Evolutionary conservation across 2,113 vertebrate genomes (phyloP), one percentile per base, ranked within the genome.

Genomic region (Vombatus ursinus): DNA sequence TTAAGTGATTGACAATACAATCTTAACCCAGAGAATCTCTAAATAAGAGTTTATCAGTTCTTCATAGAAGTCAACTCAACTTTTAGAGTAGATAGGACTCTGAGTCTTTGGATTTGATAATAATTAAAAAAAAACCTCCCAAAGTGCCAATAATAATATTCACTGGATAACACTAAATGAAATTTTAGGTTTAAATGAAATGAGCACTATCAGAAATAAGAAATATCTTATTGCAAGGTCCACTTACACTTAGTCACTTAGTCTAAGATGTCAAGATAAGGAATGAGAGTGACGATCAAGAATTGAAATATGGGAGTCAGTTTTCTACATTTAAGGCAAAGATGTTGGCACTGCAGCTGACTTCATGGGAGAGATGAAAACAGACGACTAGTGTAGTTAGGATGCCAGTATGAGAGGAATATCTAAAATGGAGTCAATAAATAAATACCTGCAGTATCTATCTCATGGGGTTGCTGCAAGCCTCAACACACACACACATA

Each of bases 141-240:
- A 94, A 96, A 95, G 89, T 92, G 37, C n/a, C 94, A 44, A 28
- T 94, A 91, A 92, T 93, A 95, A 93, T 94, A 96, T 95, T 92
- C 93, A 84, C 2, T 91, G 28, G 16, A 77, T 84, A 49, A 47
- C 8, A 37, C 25, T 6, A 96, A 92, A 94, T 89, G 47, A 53
- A 94, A 93, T 93, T 84, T 84, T 3, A 26, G 94, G 95, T 92
- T 95, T 3, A 95, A 92, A 95, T 93, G 90, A 14, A 92, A 90
- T 90, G 94, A 93, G 68, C 2, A 31, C 7, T 8, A n/a, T 2
- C 19, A 91, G 54, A 95, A 92, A 48, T 26, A 97, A 19, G 28
- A 51, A 96, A 90, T 1, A 93, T 77, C 61, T 77, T 37, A n/a
- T 44, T 44, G 6, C 68, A 84, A 44, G 2, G 37, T 44, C 68